These are phyloP conservation scores for Alectoris magna DNA, from an alignment of 2,797 vertebrate species.

Conservation along the genomic window DNA sequence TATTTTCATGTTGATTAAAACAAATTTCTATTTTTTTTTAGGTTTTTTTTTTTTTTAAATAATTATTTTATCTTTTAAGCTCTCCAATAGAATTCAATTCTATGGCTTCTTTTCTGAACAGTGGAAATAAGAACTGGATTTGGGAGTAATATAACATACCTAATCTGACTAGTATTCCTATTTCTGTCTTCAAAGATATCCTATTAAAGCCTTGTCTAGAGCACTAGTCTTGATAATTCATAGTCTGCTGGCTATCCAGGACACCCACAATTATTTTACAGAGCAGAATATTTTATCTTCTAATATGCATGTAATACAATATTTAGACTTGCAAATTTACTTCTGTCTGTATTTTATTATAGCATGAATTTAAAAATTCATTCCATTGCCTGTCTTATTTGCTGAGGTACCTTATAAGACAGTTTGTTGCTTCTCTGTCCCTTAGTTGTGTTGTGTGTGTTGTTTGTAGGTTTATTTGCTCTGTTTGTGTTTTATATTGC, in stretches of 20 bases:
- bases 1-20: not conserved
- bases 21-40: not conserved
- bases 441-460: not conserved
- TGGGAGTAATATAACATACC: not conserved
- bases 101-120: not conserved
- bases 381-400: not conserved
- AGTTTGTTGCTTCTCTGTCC: not conserved
- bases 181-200: constrained; percentile 21
- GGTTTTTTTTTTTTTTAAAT: too few relatives aligned
- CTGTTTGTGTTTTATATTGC: not conserved
- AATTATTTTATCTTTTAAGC: not conserved
- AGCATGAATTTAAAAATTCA: constrained; percentile 35
- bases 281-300: constrained; percentile 37
- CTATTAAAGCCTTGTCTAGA: constrained; percentile 28
- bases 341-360: constrained; percentile 38
- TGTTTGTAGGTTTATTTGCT: not conserved
- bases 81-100: not conserved
- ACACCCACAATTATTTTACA: constrained; percentile 23
- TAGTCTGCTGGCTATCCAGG: not conserved
- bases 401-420: constrained; percentile 12
- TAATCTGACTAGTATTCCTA: not conserved
- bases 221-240: constrained; percentile 7
- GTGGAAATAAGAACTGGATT: not conserved
- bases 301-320: constrained; percentile 30
- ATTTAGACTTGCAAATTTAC: constrained; percentile 52